These are phyloP conservation scores for Amia ocellicauda DNA, from an alignment of 2,113 vertebrate species.

Conservation along the genomic window DNA sequence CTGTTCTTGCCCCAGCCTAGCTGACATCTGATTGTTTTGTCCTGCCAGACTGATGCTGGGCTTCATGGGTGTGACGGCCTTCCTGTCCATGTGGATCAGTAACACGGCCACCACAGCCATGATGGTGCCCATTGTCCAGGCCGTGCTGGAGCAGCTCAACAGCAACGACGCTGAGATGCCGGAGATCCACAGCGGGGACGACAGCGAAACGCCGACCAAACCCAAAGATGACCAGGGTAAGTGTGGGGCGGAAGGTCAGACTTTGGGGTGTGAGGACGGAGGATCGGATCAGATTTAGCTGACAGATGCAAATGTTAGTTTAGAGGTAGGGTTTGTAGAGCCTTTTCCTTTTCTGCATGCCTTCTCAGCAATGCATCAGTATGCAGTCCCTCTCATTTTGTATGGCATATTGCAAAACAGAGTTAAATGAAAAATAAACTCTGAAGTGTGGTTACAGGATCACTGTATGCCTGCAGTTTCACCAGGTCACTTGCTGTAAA, in stretches of 20 bases:
- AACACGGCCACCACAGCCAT: conserved; percentile 95
- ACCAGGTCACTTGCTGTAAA: too few species aligned
- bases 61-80: conserved; percentile 90
- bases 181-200: conserved; percentile 45
- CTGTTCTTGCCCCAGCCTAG: not conserved
- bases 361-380: too few species aligned
- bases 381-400: too few species aligned
- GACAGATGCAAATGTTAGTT: too few species aligned
- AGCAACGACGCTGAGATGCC: conserved; percentile 46
- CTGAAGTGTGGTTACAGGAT: too few species aligned
- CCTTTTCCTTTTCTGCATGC: too few species aligned
- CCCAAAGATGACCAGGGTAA: conserved; percentile 58
- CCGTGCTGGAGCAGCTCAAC: conserved; percentile 80
- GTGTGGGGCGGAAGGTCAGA: not conserved
- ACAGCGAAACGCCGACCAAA: conserved; percentile 50
- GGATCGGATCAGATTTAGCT: too few species aligned
- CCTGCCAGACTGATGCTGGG: conserved; percentile 86
- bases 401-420: too few species aligned
- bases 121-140: conserved; percentile 95
- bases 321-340: too few species aligned
- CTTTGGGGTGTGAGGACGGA: too few species aligned
- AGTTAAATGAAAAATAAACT: too few species aligned
- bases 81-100: conserved; percentile 98
- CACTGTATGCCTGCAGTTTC: too few species aligned
- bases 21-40: not conserved